These are phyloP conservation scores for Drosophila nigricruria DNA, from an alignment of 2,888 invertebrate genomes.

Conservation along the genomic window DNA sequence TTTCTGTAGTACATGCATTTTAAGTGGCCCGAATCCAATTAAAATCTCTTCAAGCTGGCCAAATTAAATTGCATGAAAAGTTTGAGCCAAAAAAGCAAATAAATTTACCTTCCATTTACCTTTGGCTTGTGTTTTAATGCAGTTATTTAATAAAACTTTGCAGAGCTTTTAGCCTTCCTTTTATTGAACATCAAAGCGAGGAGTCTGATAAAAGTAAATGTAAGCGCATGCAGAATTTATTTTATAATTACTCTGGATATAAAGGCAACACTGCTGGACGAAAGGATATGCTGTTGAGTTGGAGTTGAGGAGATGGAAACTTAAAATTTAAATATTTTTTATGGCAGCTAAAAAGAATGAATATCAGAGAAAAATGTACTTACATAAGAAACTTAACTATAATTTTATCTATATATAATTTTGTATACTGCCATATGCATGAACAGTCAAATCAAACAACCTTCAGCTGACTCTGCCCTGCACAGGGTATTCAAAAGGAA, in stretches of 20 bases:
- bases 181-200: conserved; percentile 71
- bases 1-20: conserved; percentile 52
- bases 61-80: conserved; percentile 37
- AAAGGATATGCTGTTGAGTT: background rate
- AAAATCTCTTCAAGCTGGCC: conserved; percentile 27
- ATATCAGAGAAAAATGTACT: background rate
- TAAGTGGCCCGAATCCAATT: conserved; percentile 52
- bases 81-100: conserved; percentile 5
- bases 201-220: conserved; percentile 49
- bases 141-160: conserved; percentile 52
- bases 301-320: background rate
- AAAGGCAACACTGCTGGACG: background rate
- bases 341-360: background rate
- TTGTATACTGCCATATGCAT: too few relatives aligned
- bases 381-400: too few relatives aligned
- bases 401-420: too few relatives aligned
- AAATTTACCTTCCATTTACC: conserved; percentile 10
- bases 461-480: too few relatives aligned
- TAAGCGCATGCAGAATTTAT: conserved; percentile 31
- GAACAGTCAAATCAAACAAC: too few relatives aligned
- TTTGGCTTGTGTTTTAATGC: conserved; percentile 33
- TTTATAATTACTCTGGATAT: background rate
- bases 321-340: background rate
- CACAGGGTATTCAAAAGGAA: conserved; percentile 28
- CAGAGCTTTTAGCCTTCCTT: conserved; percentile 26